Percentiles rank a stretch among this genome's conserved stretches.
phyloP scores from a whole-genome alignment of 2,113 vertebrate genomes.

The Mugil cephalus region DNA sequence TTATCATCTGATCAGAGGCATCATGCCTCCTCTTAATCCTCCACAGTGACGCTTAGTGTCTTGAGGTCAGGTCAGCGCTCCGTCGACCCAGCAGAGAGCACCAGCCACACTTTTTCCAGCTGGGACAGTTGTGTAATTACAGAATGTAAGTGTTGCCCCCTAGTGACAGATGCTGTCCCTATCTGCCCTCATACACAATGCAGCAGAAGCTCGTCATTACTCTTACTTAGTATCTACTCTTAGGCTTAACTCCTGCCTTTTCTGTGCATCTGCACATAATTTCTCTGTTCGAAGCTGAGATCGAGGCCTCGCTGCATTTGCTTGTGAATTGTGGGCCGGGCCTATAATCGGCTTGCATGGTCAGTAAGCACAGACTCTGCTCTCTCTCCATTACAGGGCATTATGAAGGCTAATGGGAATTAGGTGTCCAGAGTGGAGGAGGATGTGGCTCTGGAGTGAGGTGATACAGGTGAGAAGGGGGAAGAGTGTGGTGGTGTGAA shows the following conservation, averaged over 20 bases:
- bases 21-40: conserved; percentile 22
- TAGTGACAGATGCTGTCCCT: conserved; percentile 17
- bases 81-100: conserved; percentile 16
- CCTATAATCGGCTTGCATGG: conserved; percentile 71
- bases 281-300: background rate
- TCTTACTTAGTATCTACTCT: too few relatives aligned
- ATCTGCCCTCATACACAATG: too few relatives aligned
- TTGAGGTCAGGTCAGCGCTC: conserved; percentile 32
- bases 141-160: conserved; percentile 52
- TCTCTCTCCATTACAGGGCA: conserved; percentile 48
- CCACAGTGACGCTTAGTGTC: conserved; percentile 8
- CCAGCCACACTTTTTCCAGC: conserved; percentile 36
- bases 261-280: background rate
- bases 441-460: conserved; percentile 40
- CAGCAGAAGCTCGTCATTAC: background rate
- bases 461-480: conserved; percentile 47
- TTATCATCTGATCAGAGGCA: conserved; percentile 15
- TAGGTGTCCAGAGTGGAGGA: conserved; percentile 56
- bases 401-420: conserved; percentile 71
- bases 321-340: conserved; percentile 49
- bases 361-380: conserved; percentile 64
- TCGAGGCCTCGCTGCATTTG: background rate
- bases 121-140: conserved; percentile 14
- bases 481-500: background rate
- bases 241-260: background rate